Conservation (phyloP, 1,140 invertebrate species). For the Brachionus paranguensis region DNA sequence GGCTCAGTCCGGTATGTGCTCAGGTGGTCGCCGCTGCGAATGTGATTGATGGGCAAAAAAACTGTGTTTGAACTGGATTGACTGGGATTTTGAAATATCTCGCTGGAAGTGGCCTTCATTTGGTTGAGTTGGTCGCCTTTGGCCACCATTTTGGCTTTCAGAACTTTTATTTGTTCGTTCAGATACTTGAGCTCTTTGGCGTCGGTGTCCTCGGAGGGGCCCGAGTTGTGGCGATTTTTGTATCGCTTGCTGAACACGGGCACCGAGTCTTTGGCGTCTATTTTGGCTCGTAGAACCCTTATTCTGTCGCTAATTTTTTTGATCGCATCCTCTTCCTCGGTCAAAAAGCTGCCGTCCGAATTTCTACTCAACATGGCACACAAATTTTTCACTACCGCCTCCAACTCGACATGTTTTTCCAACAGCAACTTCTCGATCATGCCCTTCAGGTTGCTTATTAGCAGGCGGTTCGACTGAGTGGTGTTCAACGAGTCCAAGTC, state of each 20-base stretch:
- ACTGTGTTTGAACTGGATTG: background rate
- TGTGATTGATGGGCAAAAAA: constrained; percentile 13
- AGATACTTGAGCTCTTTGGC: constrained; percentile 2
- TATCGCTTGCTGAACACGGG: background rate
- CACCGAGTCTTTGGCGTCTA: background rate
- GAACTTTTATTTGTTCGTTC: constrained; percentile 29
- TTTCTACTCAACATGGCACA: background rate
- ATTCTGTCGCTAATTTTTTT: constrained; percentile 32
- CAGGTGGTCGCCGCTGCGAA: background rate
- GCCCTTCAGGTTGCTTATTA: background rate
- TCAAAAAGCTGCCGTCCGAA: constrained; percentile 18
- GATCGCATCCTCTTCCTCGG: constrained; percentile 28
- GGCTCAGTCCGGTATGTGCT: background rate
- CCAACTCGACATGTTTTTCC: background rate
- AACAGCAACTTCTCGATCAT: background rate
- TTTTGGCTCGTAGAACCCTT: background rate
- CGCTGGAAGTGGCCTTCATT: constrained; percentile 4
- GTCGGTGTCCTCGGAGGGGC: background rate
- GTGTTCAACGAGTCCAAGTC: constrained; percentile 1
- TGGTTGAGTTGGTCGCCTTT: constrained; percentile 39
- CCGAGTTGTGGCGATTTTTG: background rate
- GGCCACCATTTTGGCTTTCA: constrained; percentile 24
- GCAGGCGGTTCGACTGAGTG: background rate
- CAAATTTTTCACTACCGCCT: background rate
- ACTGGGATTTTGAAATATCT: background rate